Evolutionary conservation across 2,113 vertebrate species (phyloP).

Genomic region (Sylvia atricapilla): DNA sequence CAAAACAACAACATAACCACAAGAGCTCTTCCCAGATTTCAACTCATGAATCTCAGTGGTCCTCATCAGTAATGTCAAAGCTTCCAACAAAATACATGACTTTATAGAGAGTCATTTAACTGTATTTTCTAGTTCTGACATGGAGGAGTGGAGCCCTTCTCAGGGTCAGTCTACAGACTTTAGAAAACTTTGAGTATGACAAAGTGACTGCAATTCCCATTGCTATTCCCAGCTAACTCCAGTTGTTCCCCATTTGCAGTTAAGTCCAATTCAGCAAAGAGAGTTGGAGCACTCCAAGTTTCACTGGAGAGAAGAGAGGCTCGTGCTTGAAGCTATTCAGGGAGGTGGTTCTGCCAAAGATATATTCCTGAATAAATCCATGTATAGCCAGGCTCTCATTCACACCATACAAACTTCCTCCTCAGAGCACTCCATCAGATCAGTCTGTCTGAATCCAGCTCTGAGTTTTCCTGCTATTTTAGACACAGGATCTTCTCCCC

Average conservation of each 20-base stretch:
- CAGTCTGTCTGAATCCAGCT: neutral
- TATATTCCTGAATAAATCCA: neutral
- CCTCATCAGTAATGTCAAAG: neutral
- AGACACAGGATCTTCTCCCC: neutral
- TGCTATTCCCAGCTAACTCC: neutral
- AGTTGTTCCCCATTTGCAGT: neutral
- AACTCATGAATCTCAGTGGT: neutral
- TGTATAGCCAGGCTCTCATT: neutral
- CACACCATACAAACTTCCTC: neutral
- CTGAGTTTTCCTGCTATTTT: neutral
- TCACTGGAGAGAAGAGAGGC: neutral
- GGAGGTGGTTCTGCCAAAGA: neutral
- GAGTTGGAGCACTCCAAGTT: neutral
- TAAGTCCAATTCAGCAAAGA: neutral
- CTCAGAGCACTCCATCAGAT: neutral
- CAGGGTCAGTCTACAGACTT: neutral
- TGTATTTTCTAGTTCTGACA: neutral
- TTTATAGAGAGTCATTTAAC: neutral
- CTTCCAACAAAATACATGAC: neutral
- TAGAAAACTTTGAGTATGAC: neutral
- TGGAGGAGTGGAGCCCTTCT: neutral
- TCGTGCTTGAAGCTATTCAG: neutral
- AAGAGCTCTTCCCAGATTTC: neutral
- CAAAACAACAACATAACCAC: neutral
- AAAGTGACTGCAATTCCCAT: neutral